Percentiles rank a stretch among this genome's conserved stretches.
These are phyloP conservation scores for Melanogrammus aeglefinus DNA, from an alignment of 2,797 vertebrate genomes.

Conservation along the genomic window DNA sequence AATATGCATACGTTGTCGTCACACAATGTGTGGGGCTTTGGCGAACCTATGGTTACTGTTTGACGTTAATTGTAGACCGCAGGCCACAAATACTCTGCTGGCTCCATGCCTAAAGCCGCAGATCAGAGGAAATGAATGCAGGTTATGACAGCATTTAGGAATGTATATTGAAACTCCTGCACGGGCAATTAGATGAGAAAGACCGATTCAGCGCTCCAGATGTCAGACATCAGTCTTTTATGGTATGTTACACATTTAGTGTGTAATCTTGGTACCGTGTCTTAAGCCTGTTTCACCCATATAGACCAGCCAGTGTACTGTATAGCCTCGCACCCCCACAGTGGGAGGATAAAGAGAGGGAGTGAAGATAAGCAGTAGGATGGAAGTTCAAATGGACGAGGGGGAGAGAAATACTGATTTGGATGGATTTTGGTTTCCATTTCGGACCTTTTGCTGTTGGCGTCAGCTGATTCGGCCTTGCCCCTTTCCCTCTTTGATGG, in stretches of 20 bases:
- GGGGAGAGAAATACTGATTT: constrained; percentile 29
- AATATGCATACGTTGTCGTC: too few species aligned
- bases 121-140: not conserved
- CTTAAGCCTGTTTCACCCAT: constrained; percentile 2
- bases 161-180: too few species aligned
- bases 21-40: not conserved
- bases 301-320: constrained; percentile 27
- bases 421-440: constrained; percentile 20
- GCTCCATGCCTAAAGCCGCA: constrained; percentile 5
- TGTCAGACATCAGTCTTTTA: too few species aligned
- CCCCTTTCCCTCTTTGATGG: constrained; percentile 22
- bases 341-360: constrained; percentile 27
- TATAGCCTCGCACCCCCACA: constrained; percentile 29
- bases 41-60: not conserved
- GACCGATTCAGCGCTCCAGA: too few species aligned
- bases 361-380: not conserved
- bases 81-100: constrained; percentile 1
- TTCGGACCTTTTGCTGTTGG: constrained; percentile 36
- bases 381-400: constrained; percentile 11
- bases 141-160: not conserved
- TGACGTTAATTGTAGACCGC: constrained; percentile 11
- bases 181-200: too few species aligned
- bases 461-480: constrained; percentile 27
- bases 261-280: not conserved
- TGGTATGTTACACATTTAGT: too few species aligned